A percentile compares a stretch with the other conserved stretches of the same genome.
Conservation (phyloP, 92 coral and sea anemone species). For the Phenganax marumi region DNA sequence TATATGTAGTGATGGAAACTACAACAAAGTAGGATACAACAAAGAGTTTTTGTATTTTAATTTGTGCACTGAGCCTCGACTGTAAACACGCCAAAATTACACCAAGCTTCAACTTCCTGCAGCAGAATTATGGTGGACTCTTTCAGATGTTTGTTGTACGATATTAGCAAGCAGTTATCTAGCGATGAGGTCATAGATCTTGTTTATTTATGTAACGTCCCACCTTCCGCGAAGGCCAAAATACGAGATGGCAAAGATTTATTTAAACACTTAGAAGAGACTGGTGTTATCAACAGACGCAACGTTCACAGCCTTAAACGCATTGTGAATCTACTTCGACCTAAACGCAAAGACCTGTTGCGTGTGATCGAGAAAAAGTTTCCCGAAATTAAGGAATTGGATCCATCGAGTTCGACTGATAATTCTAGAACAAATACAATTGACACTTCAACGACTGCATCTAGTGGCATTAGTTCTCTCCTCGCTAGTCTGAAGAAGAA, state of each 20-base stretch:
- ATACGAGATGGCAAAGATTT: conserved; percentile 19
- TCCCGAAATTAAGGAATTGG: neutral
- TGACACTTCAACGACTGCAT: neutral
- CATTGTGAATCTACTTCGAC: neutral
- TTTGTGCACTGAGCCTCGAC: too few relatives aligned
- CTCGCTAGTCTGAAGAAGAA: neutral
- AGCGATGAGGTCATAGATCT: neutral
- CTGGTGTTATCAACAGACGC: conserved; percentile 1
- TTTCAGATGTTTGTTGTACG: conserved; percentile 17
- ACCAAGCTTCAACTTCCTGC: neutral
- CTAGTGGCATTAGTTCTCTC: neutral
- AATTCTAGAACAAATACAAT: conserved; percentile 1
- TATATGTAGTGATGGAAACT: too few relatives aligned
- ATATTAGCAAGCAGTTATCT: conserved; percentile 11
- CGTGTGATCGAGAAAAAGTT: neutral
- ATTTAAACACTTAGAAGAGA: conserved; percentile 11
- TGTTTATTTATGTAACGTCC: conserved; percentile 7
- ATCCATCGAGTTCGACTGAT: neutral
- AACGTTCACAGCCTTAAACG: neutral
- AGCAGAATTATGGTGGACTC: neutral
- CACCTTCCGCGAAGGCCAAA: conserved; percentile 1
- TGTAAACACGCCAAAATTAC: too few relatives aligned
- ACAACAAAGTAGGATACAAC: too few relatives aligned
- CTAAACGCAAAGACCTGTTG: conserved; percentile 15
- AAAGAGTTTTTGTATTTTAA: too few relatives aligned